Evolutionary conservation across 2,113 vertebrate species (phyloP).

Genomic region (cattle (Bos taurus)): ARS-UCD2.0 NC_037351.1:51123001-51123500

Average conservation of each 20-base stretch:
- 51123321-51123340: not conserved
- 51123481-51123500: not conserved
- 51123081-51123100: not conserved
- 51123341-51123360: not conserved
- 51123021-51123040: not conserved
- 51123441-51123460: not conserved
- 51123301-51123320: not conserved
- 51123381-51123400: not conserved
- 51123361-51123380: not conserved
- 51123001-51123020: not conserved
- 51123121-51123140: not conserved
- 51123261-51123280: not conserved
- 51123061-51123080: not conserved
- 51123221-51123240: not conserved
- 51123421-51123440: not conserved
- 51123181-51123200: not conserved
- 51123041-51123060: fast-evolving
- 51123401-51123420: not conserved
- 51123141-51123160: not conserved
- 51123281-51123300: not conserved
- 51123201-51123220: not conserved
- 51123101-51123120: not conserved
- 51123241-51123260: not conserved
- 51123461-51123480: not conserved
- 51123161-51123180: not conserved